A percentile compares a stretch with the other conserved stretches of the same genome.
Conservation (phyloP, 2,888 invertebrate species). For the Limnephilus lunatus region DNA sequence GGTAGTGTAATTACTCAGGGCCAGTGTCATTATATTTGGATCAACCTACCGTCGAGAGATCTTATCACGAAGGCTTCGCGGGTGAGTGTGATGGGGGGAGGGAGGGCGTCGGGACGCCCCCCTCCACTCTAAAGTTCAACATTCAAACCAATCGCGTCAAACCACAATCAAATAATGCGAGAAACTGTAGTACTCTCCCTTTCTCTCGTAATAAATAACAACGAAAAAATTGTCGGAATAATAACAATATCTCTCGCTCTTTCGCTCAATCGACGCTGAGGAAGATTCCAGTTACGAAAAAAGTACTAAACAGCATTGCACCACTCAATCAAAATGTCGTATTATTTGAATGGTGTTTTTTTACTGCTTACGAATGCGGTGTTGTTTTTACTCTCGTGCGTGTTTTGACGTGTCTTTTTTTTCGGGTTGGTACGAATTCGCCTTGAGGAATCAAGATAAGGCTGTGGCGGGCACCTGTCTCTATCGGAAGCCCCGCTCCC, state of each 20-base stretch:
- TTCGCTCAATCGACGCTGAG: constrained; percentile 24
- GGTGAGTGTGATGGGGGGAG: background rate
- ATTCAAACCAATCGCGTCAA: constrained; percentile 51
- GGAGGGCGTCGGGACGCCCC: constrained; percentile 69
- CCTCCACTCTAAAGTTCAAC: constrained; percentile 65
- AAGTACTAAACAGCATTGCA: background rate
- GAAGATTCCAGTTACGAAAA: background rate
- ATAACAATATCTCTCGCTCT: constrained; percentile 34
- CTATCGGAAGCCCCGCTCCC: constrained; percentile 51
- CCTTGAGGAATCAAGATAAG: constrained; percentile 58
- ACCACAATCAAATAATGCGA: constrained; percentile 52
- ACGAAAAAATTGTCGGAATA: constrained; percentile 43
- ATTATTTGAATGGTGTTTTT: background rate
- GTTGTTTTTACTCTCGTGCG: constrained; percentile 28
- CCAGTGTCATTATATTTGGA: constrained; percentile 72
- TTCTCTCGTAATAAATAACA: constrained; percentile 46
- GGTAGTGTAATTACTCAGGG: constrained; percentile 13
- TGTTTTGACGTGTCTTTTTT: constrained; percentile 29
- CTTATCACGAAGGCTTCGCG: constrained; percentile 71
- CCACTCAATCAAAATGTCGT: constrained; percentile 16
- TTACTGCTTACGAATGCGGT: background rate
- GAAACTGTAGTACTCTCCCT: constrained; percentile 45
- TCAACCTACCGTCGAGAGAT: constrained; percentile 74
- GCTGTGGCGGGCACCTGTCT: constrained; percentile 48
- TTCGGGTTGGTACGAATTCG: constrained; percentile 20